Conservation (phyloP, 2,888 invertebrate species). For the Eupithecia tripunctaria region DNA sequence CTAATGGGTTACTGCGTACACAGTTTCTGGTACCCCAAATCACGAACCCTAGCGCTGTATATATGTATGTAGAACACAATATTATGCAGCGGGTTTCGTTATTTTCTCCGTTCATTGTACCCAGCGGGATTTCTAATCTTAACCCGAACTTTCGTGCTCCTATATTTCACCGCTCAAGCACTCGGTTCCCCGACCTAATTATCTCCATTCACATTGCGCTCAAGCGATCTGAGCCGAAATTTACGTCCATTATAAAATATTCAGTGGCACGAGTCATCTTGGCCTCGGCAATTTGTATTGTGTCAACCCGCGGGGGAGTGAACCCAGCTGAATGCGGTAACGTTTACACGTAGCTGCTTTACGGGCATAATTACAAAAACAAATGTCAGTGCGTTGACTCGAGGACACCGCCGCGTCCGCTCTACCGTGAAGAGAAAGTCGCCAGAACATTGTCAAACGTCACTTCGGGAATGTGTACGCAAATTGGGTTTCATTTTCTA, state of each 20-base stretch:
- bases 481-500: constrained; percentile 72
- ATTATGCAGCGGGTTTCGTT: constrained; percentile 14
- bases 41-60: constrained; percentile 20
- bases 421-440: constrained; percentile 74
- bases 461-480: constrained; percentile 59
- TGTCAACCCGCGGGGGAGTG: constrained; percentile 51
- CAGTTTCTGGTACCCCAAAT: constrained; percentile 45
- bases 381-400: constrained; percentile 62
- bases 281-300: constrained; percentile 51
- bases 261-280: constrained; percentile 48
- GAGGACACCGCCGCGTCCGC: constrained; percentile 53
- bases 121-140: constrained; percentile 31
- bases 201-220: constrained; percentile 42
- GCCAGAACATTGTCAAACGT: constrained; percentile 41
- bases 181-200: constrained; percentile 42
- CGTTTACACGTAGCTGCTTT: constrained; percentile 49
- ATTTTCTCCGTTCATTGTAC: constrained; percentile 26
- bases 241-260: constrained; percentile 46
- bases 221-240: constrained; percentile 41
- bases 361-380: constrained; percentile 56
- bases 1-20: constrained; percentile 62
- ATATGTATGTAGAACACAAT: constrained; percentile 9
- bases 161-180: constrained; percentile 29
- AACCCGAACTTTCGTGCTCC: constrained; percentile 25
- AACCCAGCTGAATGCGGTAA: constrained; percentile 53